Conservation (phyloP, 2,888 invertebrate species). For the Drosophila testacea region DNA sequence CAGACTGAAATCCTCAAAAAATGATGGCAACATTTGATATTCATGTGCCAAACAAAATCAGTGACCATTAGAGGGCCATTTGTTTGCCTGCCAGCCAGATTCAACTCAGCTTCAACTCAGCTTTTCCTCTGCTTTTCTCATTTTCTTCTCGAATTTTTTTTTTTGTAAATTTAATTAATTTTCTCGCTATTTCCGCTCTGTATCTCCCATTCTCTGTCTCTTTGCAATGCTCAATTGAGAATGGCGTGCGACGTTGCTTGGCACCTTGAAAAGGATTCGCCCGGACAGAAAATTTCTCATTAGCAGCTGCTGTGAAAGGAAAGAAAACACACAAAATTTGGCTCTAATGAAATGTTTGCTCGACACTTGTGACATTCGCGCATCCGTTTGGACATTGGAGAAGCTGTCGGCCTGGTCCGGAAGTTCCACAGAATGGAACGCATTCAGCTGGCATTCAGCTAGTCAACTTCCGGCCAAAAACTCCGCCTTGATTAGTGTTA, state of each 20-base stretch:
- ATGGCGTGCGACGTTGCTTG: slow-evolving; percentile 21
- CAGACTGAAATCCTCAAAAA: slow-evolving; percentile 22
- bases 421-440: slow-evolving; percentile 59
- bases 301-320: slow-evolving; percentile 64
- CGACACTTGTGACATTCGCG: slow-evolving; percentile 78
- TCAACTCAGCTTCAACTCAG: slow-evolving; percentile 19
- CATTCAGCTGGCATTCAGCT: slow-evolving; percentile 41
- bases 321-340: slow-evolving; percentile 64
- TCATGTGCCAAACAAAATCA: slow-evolving; percentile 67
- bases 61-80: slow-evolving; percentile 61
- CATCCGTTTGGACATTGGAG: slow-evolving; percentile 58
- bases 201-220: slow-evolving; percentile 3
- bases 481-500: slow-evolving; percentile 73
- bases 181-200: slow-evolving; percentile 67
- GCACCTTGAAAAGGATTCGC: slow-evolving; percentile 72
- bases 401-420: slow-evolving; percentile 42
- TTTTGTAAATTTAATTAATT: slow-evolving; percentile 78
- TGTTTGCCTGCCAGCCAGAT: slow-evolving; percentile 42
- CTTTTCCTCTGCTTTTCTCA: not conserved
- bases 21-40: slow-evolving; percentile 26
- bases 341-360: slow-evolving; percentile 79
- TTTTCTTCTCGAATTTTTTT: slow-evolving; percentile 4
- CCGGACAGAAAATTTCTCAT: slow-evolving; percentile 72
- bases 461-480: slow-evolving; percentile 66
- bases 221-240: slow-evolving; percentile 31